These are phyloP conservation scores for Adoxophyes honmai DNA, from an alignment of 1,140 invertebrate species.

Conservation along the genomic window DNA sequence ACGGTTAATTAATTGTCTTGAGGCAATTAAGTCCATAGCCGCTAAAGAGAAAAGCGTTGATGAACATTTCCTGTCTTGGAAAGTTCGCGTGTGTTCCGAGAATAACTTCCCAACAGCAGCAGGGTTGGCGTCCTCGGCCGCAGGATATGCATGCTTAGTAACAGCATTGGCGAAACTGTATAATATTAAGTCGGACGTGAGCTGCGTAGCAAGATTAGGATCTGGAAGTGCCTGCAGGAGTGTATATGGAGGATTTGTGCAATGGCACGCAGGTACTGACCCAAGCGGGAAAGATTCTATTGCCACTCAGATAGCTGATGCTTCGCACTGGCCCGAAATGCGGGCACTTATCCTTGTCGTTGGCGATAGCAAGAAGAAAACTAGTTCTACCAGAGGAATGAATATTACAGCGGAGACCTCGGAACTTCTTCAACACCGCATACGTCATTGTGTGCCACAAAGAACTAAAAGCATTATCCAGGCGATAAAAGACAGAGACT, in stretches of 20 bases:
- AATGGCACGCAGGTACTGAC: conserved; percentile 88
- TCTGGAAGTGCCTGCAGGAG: conserved; percentile 98
- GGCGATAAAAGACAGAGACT: conserved; percentile 90
- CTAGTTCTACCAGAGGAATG: conserved; percentile 96
- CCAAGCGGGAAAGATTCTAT: conserved; percentile 89
- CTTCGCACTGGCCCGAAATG: conserved; percentile 94
- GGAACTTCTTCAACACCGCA: conserved; percentile 87
- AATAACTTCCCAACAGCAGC: conserved; percentile 99
- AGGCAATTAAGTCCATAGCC: conserved; percentile 81
- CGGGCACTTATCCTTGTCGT: conserved; percentile 94
- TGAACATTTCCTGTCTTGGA: conserved; percentile 79
- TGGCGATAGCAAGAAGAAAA: conserved; percentile 91
- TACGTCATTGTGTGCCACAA: conserved; percentile 84
- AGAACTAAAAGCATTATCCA: conserved; percentile 83
- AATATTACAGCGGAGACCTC: conserved; percentile 89
- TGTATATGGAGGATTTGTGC: conserved; percentile 93
- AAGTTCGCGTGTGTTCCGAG: conserved; percentile 92
- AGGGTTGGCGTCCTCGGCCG: conserved; percentile 97
- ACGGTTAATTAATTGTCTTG: conserved; percentile 88
- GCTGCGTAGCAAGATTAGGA: conserved; percentile 89
- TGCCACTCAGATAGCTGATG: conserved; percentile 85
- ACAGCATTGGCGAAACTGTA: conserved; percentile 87
- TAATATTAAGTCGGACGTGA: conserved; percentile 88
- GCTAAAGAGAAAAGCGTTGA: conserved; percentile 68
- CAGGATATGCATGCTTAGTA: conserved; percentile 96